These are phyloP conservation scores for Enteromius radiatus DNA, from an alignment of 2,797 vertebrate genomes.

Conservation along the genomic window DNA sequence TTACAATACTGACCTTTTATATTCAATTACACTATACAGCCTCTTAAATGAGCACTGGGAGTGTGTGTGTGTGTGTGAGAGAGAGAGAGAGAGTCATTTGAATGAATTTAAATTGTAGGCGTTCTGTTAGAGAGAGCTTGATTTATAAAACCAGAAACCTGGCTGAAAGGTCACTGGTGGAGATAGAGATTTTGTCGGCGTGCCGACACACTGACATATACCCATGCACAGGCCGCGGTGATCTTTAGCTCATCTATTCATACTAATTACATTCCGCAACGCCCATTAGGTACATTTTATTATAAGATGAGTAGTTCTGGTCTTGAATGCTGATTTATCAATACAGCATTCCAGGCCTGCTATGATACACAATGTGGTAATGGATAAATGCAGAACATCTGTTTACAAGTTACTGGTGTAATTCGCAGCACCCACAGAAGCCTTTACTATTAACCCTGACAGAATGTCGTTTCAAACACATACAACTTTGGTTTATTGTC, in stretches of 20 bases:
- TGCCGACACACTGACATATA: slow-evolving; percentile 41
- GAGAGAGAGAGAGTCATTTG: slow-evolving; percentile 45
- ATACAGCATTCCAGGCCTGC: neutral
- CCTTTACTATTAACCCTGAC: neutral
- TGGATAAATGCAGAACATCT: neutral
- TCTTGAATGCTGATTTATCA: slow-evolving; percentile 21
- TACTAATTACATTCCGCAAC: slow-evolving; percentile 35
- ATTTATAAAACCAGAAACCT: slow-evolving; percentile 62
- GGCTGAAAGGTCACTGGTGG: slow-evolving; percentile 54
- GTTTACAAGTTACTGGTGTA: neutral
- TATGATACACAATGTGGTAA: neutral
- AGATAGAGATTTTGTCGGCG: slow-evolving; percentile 37
- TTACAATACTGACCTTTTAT: slow-evolving; percentile 84
- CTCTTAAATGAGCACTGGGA: slow-evolving; percentile 71
- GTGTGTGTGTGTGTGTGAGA: slow-evolving; percentile 27
- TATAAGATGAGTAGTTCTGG: slow-evolving; percentile 9
- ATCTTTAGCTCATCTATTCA: slow-evolving; percentile 38
- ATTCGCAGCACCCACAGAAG: neutral
- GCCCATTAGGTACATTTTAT: slow-evolving; percentile 31
- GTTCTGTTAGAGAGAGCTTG: slow-evolving; percentile 52
- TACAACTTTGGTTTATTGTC: neutral
- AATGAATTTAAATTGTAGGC: slow-evolving; percentile 58
- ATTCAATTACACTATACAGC: slow-evolving; percentile 83
- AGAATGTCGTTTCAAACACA: neutral
- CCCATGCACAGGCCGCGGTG: slow-evolving; percentile 16